Percentiles rank a stretch among this genome's conserved stretches.
Evolutionary conservation across 2,888 invertebrate species (phyloP).

Genomic region (Lysandra coridon): DNA sequence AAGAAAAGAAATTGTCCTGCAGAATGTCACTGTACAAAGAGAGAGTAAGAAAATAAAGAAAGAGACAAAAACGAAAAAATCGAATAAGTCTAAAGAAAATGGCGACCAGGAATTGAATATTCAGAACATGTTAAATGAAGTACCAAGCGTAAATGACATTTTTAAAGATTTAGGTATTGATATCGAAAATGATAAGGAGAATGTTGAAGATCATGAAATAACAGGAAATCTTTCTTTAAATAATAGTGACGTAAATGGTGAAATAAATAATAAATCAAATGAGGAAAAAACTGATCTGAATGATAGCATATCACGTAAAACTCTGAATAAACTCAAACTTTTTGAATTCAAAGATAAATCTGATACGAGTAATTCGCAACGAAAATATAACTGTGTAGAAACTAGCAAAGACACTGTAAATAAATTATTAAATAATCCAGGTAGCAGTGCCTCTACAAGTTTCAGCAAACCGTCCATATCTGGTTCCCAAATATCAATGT

Average conservation of each 20-base stretch:
- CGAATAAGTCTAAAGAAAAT: conserved; percentile 45
- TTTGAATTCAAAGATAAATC: conserved; percentile 59
- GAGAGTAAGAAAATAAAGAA: conserved; percentile 46
- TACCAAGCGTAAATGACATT: conserved; percentile 74
- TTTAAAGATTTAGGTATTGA: conserved; percentile 63
- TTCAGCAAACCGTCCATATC: conserved; percentile 40
- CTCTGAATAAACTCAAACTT: conserved; percentile 58
- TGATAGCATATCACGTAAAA: conserved; percentile 41
- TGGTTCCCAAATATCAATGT: conserved; percentile 72
- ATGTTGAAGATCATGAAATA: conserved; percentile 31
- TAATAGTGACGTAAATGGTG: conserved; percentile 17
- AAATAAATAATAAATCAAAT: conserved; percentile 33
- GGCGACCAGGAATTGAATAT: conserved; percentile 44
- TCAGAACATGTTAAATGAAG: conserved; percentile 55
- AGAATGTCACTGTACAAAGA: conserved; percentile 45
- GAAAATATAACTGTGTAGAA: conserved; percentile 42
- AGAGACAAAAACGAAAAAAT: conserved; percentile 40
- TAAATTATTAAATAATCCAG: conserved; percentile 46
- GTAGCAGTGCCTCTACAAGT: conserved; percentile 41
- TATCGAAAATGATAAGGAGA: conserved; percentile 41
- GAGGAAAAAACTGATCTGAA: conserved; percentile 25
- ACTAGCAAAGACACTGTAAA: conserved; percentile 39
- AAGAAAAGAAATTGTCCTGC: conserved; percentile 56
- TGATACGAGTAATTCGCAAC: conserved; percentile 60
- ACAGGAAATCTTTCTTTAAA: conserved; percentile 19